A percentile compares a stretch with the other conserved stretches of the same genome.
Evolutionary conservation across 2,888 invertebrate genomes (phyloP).

Genomic region (Hirtodrosophila trivittata): DNA sequence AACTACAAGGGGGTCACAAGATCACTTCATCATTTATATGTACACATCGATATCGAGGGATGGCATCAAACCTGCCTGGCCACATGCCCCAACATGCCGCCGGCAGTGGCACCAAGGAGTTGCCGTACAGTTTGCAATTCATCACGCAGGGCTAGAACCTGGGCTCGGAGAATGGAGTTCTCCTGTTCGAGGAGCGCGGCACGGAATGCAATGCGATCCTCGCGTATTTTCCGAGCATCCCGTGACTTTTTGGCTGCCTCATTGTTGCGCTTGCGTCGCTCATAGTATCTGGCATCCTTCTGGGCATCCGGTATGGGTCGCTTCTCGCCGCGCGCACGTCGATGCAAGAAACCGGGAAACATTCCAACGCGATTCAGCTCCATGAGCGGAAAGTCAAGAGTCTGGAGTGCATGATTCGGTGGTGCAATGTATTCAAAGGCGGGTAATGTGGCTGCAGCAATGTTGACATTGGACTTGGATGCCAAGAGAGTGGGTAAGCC

Average conservation of each 20-base stretch:
- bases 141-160: conserved; percentile 91
- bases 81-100: conserved; percentile 57
- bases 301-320: conserved; percentile 93
- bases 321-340: conserved; percentile 91
- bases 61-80: conserved; percentile 48
- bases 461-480: conserved; percentile 41
- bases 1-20: conserved; percentile 24
- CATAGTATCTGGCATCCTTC: conserved; percentile 95
- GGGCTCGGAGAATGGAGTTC: conserved; percentile 93
- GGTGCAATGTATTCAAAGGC: conserved; percentile 80
- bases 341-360: conserved; percentile 79
- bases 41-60: conserved; percentile 30
- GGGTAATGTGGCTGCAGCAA: conserved; percentile 56
- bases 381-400: conserved; percentile 77
- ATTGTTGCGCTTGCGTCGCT: conserved; percentile 93
- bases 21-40: conserved; percentile 27
- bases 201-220: conserved; percentile 94
- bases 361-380: conserved; percentile 80
- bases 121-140: conserved; percentile 85
- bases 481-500: conserved; percentile 54
- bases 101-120: conserved; percentile 66
- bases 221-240: conserved; percentile 93
- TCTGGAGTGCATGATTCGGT: conserved; percentile 57
- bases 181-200: conserved; percentile 94
- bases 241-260: conserved; percentile 96